Evolutionary conservation across 2,888 invertebrate species (phyloP), one percentile per base, ranked within the genome.

Genomic region (Oeneis ivallda): DNA sequence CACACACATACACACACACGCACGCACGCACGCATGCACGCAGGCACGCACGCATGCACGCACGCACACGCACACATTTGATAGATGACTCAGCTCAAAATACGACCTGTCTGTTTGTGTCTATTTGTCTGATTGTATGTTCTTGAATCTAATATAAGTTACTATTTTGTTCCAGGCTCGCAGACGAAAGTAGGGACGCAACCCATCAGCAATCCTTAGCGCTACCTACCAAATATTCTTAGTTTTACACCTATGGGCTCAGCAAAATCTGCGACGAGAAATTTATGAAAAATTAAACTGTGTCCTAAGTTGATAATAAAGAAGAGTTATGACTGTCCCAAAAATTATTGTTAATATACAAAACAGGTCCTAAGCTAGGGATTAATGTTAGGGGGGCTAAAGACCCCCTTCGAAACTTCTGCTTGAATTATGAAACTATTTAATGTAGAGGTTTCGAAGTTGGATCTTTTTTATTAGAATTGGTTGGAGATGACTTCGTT

Each of bases 141-240:
- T 43, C 1, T 19, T 1, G 10, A 50, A 26, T 4, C 11, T 50
- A 50, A 10, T 50, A 6, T n/a, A 11, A 2, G n/a, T n/a, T n/a
- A n/a, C 9, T 13, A 9, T 50, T 77, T 79, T 62, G 74, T 69
- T 68, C 10, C 86, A 89, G 89, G 84, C 85, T 53, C 83, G 84
- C 84, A 82, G 86, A 82, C 77, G 88, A 75, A 87, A 89, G 82
- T 88, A 82, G 75, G 71, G 60, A 39, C 59, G 32, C 59, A 17
- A 37, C 17, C 11, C 39, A 63, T 50, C 63, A 58, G 56, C 60
- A 62, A 68, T 65, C 57, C 37, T 39, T 61, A 57, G 52, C 15
- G 43, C 17, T 37, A 26, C 47, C 60, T 61, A 47, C 57, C 63
- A 64, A 63, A 64, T 68, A 66, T 32, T 49, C 17, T 58, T 69